Conservation (phyloP, 2,888 invertebrate species). For the Tridacna crocea region DNA sequence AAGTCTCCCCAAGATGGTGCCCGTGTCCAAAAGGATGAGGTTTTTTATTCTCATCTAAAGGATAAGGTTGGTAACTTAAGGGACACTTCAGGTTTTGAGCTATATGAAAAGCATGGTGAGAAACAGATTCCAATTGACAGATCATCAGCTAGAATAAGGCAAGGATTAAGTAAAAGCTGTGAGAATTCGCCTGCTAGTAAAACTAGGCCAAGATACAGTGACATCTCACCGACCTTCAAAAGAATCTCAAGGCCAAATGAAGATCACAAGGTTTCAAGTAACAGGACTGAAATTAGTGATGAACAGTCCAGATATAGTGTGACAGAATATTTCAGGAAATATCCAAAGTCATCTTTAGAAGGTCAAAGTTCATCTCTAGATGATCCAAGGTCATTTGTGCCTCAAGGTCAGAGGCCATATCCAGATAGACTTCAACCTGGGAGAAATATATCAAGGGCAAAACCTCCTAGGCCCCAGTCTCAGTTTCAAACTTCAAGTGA, state of each 20-base stretch:
- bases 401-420: conserved; percentile 10
- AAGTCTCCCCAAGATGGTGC: conserved; percentile 23
- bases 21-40: background rate
- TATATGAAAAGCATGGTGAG: conserved; percentile 23
- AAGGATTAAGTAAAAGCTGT: conserved; percentile 14
- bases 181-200: conserved; percentile 16
- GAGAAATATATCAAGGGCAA: background rate
- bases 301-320: conserved; percentile 75
- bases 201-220: conserved; percentile 8
- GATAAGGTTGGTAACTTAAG: conserved; percentile 32
- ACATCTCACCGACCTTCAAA: background rate
- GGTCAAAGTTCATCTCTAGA: conserved; percentile 10
- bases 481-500: conserved; percentile 50
- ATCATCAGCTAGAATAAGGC: conserved; percentile 7
- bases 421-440: conserved; percentile 2
- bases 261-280: background rate
- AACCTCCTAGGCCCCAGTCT: background rate
- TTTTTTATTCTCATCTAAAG: conserved; percentile 34
- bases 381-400: conserved; percentile 21
- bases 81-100: conserved; percentile 16
- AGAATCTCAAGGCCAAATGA: background rate
- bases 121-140: conserved; percentile 22
- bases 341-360: conserved; percentile 50
- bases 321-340: conserved; percentile 78
- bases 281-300: conserved; percentile 54